Percentiles rank a stretch among this genome's conserved stretches.
These are phyloP conservation scores for Prochilodus magdalenae DNA, from an alignment of 2,113 vertebrate genomes.

Conservation along the genomic window DNA sequence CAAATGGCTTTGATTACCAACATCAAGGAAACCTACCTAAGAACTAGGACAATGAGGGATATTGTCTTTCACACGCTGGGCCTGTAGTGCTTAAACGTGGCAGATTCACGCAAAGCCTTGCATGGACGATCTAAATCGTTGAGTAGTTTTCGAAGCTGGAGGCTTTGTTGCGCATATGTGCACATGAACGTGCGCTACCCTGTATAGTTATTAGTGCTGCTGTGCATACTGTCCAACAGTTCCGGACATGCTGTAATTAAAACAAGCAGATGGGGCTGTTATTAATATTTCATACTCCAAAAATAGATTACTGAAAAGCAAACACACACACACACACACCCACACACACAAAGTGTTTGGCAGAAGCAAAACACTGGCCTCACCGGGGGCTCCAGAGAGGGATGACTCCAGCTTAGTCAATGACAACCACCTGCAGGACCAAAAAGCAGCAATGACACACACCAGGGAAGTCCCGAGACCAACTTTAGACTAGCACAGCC, in stretches of 20 bases:
- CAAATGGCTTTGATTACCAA: not conserved
- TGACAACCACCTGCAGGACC: not conserved
- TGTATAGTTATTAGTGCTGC: not conserved
- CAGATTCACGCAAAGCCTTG: not conserved
- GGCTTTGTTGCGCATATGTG: not conserved
- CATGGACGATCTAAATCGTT: not conserved
- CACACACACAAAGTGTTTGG: not conserved
- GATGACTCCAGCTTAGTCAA: not conserved
- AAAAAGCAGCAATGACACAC: not conserved
- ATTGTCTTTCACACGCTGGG: not conserved
- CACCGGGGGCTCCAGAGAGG: not conserved
- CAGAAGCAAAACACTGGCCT: not conserved
- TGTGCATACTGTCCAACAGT: not conserved
- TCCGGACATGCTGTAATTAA: constrained; percentile 29
- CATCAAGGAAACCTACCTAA: not conserved
- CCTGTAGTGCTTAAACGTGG: not conserved
- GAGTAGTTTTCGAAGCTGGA: not conserved
- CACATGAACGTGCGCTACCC: not conserved
- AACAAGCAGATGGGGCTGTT: constrained; percentile 5
- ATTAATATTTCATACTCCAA: constrained; percentile 44
- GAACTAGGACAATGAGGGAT: not conserved
- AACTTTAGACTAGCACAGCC: not conserved
- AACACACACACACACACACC: not conserved
- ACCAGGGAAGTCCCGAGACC: not conserved
- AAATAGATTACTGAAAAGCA: constrained; percentile 7